A percentile compares a stretch with the other conserved stretches of the same genome.
Evolutionary conservation across 2,113 vertebrate genomes (phyloP).

Genomic region (Lasiurus borealis): DNA sequence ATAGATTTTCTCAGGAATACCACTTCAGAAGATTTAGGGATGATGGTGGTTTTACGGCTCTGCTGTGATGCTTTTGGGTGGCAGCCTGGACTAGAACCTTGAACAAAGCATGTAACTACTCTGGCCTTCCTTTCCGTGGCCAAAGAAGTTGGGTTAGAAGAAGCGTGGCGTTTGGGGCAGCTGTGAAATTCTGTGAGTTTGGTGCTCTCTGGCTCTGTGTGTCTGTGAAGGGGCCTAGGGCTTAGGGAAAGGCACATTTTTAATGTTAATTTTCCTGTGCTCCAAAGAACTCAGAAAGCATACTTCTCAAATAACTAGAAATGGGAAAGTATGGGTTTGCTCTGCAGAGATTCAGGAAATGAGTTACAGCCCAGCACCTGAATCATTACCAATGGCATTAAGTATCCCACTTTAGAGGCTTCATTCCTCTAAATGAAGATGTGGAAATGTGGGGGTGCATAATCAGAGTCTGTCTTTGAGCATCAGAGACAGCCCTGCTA

Average conservation of each 20-base stretch:
- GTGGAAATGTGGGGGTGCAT: background rate
- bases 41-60: background rate
- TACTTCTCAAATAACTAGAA: background rate
- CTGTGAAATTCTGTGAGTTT: background rate
- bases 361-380: background rate
- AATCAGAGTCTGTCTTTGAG: background rate
- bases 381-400: background rate
- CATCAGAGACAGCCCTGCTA: background rate
- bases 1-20: background rate
- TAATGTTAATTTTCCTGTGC: background rate
- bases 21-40: background rate
- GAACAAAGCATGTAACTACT: background rate
- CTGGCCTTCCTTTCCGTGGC: background rate
- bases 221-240: background rate
- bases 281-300: background rate
- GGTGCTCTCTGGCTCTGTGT: background rate
- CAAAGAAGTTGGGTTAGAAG: background rate
- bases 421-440: background rate
- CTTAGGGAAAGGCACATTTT: background rate
- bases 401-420: background rate
- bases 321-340: background rate
- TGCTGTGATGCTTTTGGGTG: background rate
- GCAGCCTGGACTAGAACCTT: background rate
- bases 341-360: background rate
- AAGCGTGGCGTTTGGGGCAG: background rate